Base-by-base conservation (phyloP, 1,140 invertebrate species). In the Panulirus ornatus region DNA sequence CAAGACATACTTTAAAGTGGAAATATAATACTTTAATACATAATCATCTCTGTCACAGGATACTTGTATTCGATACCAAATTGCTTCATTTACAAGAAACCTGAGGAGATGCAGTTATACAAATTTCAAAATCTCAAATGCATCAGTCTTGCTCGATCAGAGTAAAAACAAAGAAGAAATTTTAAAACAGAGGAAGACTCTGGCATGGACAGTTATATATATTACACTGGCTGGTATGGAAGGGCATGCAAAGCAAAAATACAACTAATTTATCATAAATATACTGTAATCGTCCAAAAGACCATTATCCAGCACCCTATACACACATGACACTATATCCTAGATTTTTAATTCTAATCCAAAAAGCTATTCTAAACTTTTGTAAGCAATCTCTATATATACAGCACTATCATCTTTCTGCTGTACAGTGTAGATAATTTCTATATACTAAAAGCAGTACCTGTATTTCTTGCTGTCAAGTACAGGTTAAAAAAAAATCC, bases 201-300 rank as follows among this genome's bases (percentile, higher is more conserved):
- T 8, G 22, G 75, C 75, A 78, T 78, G 75, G 27, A 44, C 40
- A 78, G n/a, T 44, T 44, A 78, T 66, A 66, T 66, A 40, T 27
- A 40, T 38, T 40, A 78, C 75, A 78, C 2, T 44, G 75, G 40
- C 75, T 78, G 40, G n/a, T 66, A 66, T 78, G 22, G 5, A 75
- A 27, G 75, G 36, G 75, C 75, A 78, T 78, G 75, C 75, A 78
- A 78, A 78, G 40, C 75, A 42, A 78, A 78, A 44, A 78, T 44
- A 78, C 75, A 66, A 40, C 36, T 47, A 78, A 19, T 2, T 42
- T 78, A 44, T 36, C 27, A 19, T 78, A 78, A 14, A 27, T 47
- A 44, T 34, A 27, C 40, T 27, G 75, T n/a, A 38, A 75, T 38
- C 73, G 14, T 75, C 36, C 36, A 40, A 19, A 75, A 42, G 36